Percentiles rank a stretch among this genome's conserved stretches.
phyloP scores from a whole-genome alignment of 2,888 invertebrate genomes.

The Imbricaverruca yamaguchii region DNA sequence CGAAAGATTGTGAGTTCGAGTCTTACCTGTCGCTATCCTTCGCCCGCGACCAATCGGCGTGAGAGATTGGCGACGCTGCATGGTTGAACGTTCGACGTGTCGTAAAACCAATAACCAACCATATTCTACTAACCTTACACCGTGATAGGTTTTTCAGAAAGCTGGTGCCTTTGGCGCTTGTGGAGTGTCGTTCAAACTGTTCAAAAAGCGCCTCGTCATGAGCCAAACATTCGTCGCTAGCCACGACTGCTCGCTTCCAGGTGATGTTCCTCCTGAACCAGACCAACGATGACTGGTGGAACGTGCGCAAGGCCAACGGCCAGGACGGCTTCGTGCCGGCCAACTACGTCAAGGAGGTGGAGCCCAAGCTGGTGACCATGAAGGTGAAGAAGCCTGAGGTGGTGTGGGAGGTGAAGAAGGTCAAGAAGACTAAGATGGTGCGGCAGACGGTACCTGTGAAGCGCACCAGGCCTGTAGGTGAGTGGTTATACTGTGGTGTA shows the following conservation, averaged over 20 bases:
- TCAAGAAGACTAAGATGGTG: slow-evolving; percentile 82
- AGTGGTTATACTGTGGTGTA: slow-evolving; percentile 17
- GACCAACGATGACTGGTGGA: slow-evolving; percentile 99
- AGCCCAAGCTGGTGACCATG: slow-evolving; percentile 76
- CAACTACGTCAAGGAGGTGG: slow-evolving; percentile 88
- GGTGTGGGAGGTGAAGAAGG: slow-evolving; percentile 70
- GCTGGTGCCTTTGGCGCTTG: too few species aligned
- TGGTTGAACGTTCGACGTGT: too few species aligned
- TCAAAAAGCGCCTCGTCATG: too few species aligned
- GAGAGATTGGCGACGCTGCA: too few species aligned
- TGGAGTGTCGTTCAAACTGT: too few species aligned
- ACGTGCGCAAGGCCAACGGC: slow-evolving; percentile 84
- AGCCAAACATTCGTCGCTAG: too few species aligned
- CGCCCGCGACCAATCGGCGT: too few species aligned
- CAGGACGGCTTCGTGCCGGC: slow-evolving; percentile 96
- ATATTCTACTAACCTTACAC: too few species aligned
- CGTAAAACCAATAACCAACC: too few species aligned
- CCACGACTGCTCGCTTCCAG: slow-evolving; percentile 37
- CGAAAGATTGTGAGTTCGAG: too few species aligned
- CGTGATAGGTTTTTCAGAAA: too few species aligned
- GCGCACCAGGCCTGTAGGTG: slow-evolving; percentile 41
- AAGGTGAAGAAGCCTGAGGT: slow-evolving; percentile 77
- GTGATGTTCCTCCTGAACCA: slow-evolving; percentile 86
- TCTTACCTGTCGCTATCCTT: too few species aligned
- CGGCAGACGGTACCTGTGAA: slow-evolving; percentile 75